Evolutionary conservation across 2,113 vertebrate genomes (phyloP), one percentile per base, ranked within the genome.

Genomic region (Gallinago undulata): DNA sequence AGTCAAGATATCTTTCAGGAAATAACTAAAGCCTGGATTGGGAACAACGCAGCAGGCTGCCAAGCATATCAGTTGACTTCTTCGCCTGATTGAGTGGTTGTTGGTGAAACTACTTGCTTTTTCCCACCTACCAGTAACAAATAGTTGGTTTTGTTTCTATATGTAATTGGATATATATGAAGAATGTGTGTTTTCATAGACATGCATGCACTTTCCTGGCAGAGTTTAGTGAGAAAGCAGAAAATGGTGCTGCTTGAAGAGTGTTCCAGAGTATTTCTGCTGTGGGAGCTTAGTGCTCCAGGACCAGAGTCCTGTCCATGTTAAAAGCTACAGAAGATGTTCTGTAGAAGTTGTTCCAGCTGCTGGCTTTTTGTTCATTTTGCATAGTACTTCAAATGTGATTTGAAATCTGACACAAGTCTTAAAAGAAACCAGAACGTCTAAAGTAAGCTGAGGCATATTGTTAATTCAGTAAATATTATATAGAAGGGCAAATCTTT

Each of bases 91-190:
- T 68, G 57, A 81, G 53, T 84, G 41, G 41, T 76, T 89, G 45
- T 62, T 95, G 73, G 50, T 94, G 90, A 90, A 96, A 92, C 62
- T 68, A 78, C 87, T 37, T 68, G 57, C 12, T 4, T 70, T 95
- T 95, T 92, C 62, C 48, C 53, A 76, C 77, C 39, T 68, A 74
- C 57, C 57, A n/a, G 23, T 35, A 86, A 39, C 45, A 75, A 64
- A 89, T 45, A 55, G 41, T 70, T 77, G 23, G 0, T 59, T 75
- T 81, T 89, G n/a, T 78, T 87, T 37, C 73, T 45, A 7, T 60
- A 37, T 51, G 23, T 89, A 80, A 60, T 86, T 88, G 33, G n/a
- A n/a, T 89, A 41, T 82, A 62, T 87, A 33, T 84, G 72, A 86
- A 90, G 47, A 95, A 70, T 85, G 33, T 80, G 19, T 92, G 59